Percentiles rank a stretch among this genome's conserved stretches.
phyloP scores from a whole-genome alignment of 2,888 invertebrate genomes.

The Clunio marinus region DNA sequence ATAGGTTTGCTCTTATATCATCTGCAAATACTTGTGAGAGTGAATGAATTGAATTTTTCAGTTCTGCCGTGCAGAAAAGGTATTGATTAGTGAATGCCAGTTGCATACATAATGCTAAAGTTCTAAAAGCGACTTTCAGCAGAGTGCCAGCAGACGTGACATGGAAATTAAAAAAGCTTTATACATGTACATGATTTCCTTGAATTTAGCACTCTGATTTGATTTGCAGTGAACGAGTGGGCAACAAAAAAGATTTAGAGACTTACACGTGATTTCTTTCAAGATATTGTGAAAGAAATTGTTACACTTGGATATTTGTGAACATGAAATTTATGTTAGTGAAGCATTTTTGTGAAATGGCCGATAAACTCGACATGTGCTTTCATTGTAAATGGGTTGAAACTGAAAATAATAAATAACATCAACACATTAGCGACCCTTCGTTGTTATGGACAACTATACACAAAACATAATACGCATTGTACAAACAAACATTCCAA shows the following conservation, averaged over 20 bases:
- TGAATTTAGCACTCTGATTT: constrained; percentile 29
- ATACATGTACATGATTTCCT: not conserved
- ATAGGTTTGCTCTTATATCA: not conserved
- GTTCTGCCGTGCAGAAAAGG: not conserved
- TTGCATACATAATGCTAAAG: constrained; percentile 30
- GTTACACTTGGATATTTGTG: not conserved
- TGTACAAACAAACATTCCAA: not conserved
- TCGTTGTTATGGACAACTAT: not conserved
- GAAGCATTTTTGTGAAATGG: too few species aligned
- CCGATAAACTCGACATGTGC: not conserved
- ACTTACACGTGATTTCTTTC: constrained; percentile 20
- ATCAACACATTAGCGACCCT: not conserved
- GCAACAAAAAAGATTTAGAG: not conserved
- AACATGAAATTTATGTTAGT: not conserved
- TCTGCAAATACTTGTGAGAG: not conserved
- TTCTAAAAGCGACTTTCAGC: not conserved
- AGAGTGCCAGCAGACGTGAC: constrained; percentile 10
- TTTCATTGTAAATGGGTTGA: not conserved
- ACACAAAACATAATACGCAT: not conserved
- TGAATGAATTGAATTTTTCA: constrained; percentile 8
- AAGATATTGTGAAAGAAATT: too few species aligned
- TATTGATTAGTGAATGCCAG: constrained; percentile 34
- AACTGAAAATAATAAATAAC: not conserved
- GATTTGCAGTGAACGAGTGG: constrained; percentile 27
- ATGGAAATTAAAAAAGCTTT: constrained; percentile 22